Evolutionary conservation across 1,140 invertebrate species (phyloP).

Genomic region (Glossosoma conforme): DNA sequence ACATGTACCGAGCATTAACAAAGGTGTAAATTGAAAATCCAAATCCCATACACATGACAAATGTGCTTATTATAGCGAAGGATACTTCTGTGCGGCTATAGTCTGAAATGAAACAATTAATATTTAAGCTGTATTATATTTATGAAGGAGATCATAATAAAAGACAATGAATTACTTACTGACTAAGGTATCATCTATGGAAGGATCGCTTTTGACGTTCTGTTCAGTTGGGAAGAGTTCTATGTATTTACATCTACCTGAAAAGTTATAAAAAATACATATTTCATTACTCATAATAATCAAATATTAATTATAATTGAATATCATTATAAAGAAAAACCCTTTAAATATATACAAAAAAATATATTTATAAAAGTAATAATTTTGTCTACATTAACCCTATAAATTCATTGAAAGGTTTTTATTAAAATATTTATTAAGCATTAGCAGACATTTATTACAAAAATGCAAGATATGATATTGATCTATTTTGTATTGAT

Average conservation of each 20-base stretch:
- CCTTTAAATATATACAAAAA: no score
- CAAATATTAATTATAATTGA: no score
- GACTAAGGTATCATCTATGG: conserved; percentile 53
- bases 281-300: no score
- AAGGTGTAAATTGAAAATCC: conserved; percentile 83
- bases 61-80: conserved; percentile 76
- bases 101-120: conserved; percentile 51
- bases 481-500: no score
- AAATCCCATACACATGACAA: conserved; percentile 75
- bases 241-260: conserved; percentile 56
- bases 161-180: conserved; percentile 45
- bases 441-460: no score
- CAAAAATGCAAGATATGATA: no score
- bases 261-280: conserved; percentile 34
- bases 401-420: no score
- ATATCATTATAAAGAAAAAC: no score
- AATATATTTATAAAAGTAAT: no score
- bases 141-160: not conserved
- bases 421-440: no score
- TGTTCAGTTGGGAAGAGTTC: conserved; percentile 55
- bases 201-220: conserved; percentile 48
- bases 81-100: conserved; percentile 78
- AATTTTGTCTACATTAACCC: no score
- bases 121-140: not conserved
- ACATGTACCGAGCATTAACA: conserved; percentile 81